A percentile compares a stretch with the other conserved stretches of the same genome.
Conservation (phyloP, 2,797 vertebrate species). For the Sebastes alutus region DNA sequence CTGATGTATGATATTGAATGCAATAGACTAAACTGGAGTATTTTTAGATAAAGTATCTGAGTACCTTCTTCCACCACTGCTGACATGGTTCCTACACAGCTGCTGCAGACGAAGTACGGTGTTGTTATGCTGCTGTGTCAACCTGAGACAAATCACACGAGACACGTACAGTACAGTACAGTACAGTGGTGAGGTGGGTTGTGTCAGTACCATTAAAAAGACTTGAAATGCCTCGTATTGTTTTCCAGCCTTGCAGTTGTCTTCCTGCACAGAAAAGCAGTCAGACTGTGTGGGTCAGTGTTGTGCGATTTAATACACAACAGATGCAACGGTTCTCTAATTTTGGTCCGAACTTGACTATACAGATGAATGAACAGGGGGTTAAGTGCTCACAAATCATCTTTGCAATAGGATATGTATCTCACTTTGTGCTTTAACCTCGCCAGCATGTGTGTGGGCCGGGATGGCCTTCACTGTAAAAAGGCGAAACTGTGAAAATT, state of each 20-base stretch:
- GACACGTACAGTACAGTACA: not conserved
- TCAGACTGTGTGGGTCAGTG: conserved; percentile 1
- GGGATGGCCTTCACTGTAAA: conserved; percentile 26
- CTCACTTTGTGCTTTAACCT: conserved; percentile 1
- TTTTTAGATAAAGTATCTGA: not conserved
- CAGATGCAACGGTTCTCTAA: conserved; percentile 26
- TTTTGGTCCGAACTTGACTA: not conserved
- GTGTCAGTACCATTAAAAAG: conserved; percentile 11
- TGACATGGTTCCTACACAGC: not conserved
- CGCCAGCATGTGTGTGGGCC: conserved; percentile 8
- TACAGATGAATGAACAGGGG: not conserved
- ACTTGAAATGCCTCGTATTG: conserved; percentile 5
- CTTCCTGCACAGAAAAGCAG: not conserved
- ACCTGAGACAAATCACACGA: not conserved
- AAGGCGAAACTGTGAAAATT: conserved; percentile 4
- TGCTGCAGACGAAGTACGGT: not conserved
- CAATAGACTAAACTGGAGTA: too few relatives aligned
- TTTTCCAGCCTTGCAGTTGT: conserved; percentile 16
- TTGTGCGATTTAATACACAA: conserved; percentile 31
- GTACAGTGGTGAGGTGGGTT: not conserved
- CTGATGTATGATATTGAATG: not conserved
- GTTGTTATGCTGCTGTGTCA: not conserved
- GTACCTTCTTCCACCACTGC: not conserved
- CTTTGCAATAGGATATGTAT: conserved; percentile 24
- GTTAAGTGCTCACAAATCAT: conserved; percentile 20